Percentiles rank a stretch among this genome's conserved stretches.
Evolutionary conservation across 2,888 invertebrate genomes (phyloP).

Genomic region (Drosophila anomelani): DNA sequence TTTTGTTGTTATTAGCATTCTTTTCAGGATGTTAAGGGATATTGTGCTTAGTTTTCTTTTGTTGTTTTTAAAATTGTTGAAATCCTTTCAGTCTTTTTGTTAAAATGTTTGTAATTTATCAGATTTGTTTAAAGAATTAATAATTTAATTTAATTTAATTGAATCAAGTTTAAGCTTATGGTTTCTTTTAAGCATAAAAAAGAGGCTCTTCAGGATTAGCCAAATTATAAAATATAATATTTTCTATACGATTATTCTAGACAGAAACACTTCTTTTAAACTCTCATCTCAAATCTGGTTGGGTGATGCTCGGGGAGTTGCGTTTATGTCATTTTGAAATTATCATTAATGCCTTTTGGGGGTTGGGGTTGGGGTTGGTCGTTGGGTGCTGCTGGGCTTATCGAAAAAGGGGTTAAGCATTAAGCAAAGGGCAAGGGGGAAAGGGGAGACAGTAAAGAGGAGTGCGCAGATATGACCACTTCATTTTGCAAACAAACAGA

Average conservation of each 20-base stretch:
- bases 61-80: too few species aligned
- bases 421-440: constrained; percentile 1
- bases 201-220: too few species aligned
- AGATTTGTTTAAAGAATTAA: too few species aligned
- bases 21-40: not conserved
- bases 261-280: not conserved
- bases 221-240: too few species aligned
- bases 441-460: constrained; percentile 1
- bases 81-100: too few species aligned
- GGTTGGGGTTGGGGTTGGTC: not conserved
- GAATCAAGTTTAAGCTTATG: too few species aligned
- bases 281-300: constrained; percentile 17
- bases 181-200: too few species aligned
- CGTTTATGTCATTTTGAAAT: constrained; percentile 76
- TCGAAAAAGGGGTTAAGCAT: constrained; percentile 11
- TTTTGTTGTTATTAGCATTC: not conserved
- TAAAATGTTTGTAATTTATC: too few species aligned
- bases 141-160: too few species aligned
- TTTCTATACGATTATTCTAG: not conserved
- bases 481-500: constrained; percentile 68
- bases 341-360: constrained; percentile 64
- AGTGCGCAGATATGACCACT: constrained; percentile 70
- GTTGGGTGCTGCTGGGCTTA: constrained; percentile 2
- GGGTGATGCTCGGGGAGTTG: constrained; percentile 29
- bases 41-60: not conserved